Evolutionary conservation across 1,140 invertebrate species (phyloP), one percentile per base, ranked within the genome.

Genomic region (Microplitis mediator): DNA sequence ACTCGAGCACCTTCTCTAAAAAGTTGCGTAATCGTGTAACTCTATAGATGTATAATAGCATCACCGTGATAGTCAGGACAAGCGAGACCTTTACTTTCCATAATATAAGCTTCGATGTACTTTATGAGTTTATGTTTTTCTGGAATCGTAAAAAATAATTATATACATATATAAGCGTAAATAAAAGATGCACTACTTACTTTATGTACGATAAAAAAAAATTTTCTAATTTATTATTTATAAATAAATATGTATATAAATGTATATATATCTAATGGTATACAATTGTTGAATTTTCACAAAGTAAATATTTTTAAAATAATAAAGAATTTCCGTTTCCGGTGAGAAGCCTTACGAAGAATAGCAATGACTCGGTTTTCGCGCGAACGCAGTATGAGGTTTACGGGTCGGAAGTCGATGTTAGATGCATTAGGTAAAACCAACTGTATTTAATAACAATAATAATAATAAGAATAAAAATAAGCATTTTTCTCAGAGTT

Each of bases 321-420:
- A 83, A 83, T 83, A 72, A 69, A 76, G 75, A 75, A 73, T 78
- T 82, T 83, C 81, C 81, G 81, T 80, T 83, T 83, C 80, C 81
- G 77, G 78, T 72, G 14, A 31, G 52, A 77, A 34, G 39, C 39
- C 74, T 52, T 69, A 35, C 65, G 76, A 77, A 74, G 81, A 83
- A 80, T 82, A 82, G 78, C 76, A 83, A 82, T 81, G 81, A 79
- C 75, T 78, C 58, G 60, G 71, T 74, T 75, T 60, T 67, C 73
- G 74, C 69, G 73, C 74, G 73, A 76, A 74, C 67, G 74, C 70
- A 73, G 72, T 69, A 77, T 71, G 74, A 77, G 74, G 78, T 67
- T 52, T 60, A 63, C 66, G 75, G 78, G 75, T 77, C 78, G 73
- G 77, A 77, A 74, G 72, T 66, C 36, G 31, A 45, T 45, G 39